Percentiles rank a stretch among this genome's conserved stretches.
phyloP scores from a whole-genome alignment of 2,888 invertebrate genomes.

The Lasioglossum figueresi region DNA sequence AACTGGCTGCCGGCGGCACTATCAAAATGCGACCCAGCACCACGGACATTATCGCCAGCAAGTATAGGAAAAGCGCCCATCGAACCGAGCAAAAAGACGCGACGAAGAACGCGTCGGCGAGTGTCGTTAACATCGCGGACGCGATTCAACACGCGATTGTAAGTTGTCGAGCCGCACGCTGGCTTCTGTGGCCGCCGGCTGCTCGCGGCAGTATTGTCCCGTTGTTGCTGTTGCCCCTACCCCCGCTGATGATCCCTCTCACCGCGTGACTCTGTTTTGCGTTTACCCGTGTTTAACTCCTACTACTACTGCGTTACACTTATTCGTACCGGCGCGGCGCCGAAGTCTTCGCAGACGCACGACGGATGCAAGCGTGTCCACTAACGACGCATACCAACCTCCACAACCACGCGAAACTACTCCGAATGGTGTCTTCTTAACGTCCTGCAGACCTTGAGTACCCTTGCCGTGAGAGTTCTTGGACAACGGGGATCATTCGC shows the following conservation, averaged over 20 bases:
- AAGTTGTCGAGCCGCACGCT: conserved; percentile 69
- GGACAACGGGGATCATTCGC: conserved; percentile 5
- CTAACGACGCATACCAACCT: conserved; percentile 17
- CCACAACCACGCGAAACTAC: neutral
- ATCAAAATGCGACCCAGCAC: conserved; percentile 63
- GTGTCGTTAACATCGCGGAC: conserved; percentile 62
- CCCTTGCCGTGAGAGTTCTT: conserved; percentile 37
- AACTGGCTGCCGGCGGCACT: conserved; percentile 83
- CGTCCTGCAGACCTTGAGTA: neutral
- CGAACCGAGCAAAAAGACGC: conserved; percentile 52
- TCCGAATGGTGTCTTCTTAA: neutral
- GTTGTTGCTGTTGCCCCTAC: conserved; percentile 42
- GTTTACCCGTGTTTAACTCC: conserved; percentile 15
- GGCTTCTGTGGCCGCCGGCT: conserved; percentile 29
- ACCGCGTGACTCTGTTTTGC: conserved; percentile 1
- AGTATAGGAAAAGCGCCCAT: conserved; percentile 76
- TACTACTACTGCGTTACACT: neutral
- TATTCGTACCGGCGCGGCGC: neutral
- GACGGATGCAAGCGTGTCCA: neutral
- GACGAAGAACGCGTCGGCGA: conserved; percentile 58
- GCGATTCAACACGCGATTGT: conserved; percentile 67
- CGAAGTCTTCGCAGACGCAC: neutral
- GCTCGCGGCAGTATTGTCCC: conserved; percentile 41
- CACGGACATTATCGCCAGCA: conserved; percentile 82
- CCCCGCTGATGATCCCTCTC: neutral